Conservation (phyloP, 2,888 invertebrate genomes). For the Phalangium opilio region DNA sequence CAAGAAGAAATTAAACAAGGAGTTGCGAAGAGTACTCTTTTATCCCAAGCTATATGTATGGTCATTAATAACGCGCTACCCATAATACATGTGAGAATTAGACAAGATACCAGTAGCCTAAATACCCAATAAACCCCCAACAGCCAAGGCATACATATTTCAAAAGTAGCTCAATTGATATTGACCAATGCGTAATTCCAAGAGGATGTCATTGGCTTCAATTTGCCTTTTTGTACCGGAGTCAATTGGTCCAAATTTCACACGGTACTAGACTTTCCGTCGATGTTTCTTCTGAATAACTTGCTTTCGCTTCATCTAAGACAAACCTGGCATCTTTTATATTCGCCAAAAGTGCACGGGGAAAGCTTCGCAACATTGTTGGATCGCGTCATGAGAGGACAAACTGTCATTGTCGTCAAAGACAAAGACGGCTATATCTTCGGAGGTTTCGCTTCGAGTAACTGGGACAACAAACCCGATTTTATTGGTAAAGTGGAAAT, state of each 20-base stretch:
- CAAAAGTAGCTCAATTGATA: too few species aligned
- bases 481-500: conserved; percentile 51
- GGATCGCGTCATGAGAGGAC: conserved; percentile 27
- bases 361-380: conserved; percentile 53
- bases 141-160: too few species aligned
- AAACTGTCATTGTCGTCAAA: conserved; percentile 54
- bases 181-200: too few species aligned
- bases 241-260: conserved; percentile 23
- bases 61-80: too few species aligned
- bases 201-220: too few species aligned
- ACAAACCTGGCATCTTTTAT: conserved; percentile 69
- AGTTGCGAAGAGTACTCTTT: too few species aligned
- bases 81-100: too few species aligned
- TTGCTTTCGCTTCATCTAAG: conserved; percentile 58
- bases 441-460: conserved; percentile 69
- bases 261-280: conserved; percentile 25
- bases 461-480: conserved; percentile 59
- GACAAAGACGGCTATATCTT: conserved; percentile 68
- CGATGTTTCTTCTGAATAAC: conserved; percentile 43
- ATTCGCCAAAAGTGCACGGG: conserved; percentile 71
- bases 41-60: too few species aligned
- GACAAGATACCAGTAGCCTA: too few species aligned
- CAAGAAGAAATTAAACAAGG: too few species aligned
- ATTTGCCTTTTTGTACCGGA: conserved; percentile 5
- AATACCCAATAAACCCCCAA: too few species aligned